These are phyloP conservation scores for Dryomyza anilis DNA, from an alignment of 2,888 invertebrate species.

Conservation along the genomic window DNA sequence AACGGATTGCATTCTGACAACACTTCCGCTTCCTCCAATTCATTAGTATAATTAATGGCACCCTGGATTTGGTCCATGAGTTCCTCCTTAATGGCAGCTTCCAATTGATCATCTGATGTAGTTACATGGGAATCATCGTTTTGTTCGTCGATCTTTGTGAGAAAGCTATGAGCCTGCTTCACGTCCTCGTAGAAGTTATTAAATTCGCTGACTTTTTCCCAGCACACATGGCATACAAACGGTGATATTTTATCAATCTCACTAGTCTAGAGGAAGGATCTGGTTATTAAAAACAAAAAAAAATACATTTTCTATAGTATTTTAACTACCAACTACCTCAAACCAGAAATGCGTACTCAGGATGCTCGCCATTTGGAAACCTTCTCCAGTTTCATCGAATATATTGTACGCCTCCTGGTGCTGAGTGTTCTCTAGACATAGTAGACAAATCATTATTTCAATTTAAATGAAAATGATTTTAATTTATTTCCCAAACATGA, in stretches of 20 bases:
- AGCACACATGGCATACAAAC: conserved; percentile 50
- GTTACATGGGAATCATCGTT: not conserved
- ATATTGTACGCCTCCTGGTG: conserved; percentile 52
- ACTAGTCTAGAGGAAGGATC: no score
- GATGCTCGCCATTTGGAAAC: conserved; percentile 47
- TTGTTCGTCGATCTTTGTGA: not conserved
- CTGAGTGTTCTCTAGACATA: conserved; percentile 51
- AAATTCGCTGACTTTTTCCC: conserved; percentile 49
- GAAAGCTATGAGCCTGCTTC: conserved; percentile 49
- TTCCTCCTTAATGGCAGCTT: conserved; percentile 31
- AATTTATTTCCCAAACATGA: no score
- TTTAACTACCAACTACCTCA: conserved; percentile 47
- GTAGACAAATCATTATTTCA: conserved; percentile 52
- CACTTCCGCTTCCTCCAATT: conserved; percentile 13
- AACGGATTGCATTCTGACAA: conserved; percentile 46
- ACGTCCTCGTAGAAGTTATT: conserved; percentile 49
- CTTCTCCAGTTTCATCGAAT: conserved; percentile 48
- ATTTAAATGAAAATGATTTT: not conserved
- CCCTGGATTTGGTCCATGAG: conserved; percentile 27
- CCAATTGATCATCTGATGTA: not conserved
- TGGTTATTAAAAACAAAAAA: no score
- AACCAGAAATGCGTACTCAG: conserved; percentile 59
- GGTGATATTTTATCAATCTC: conserved; percentile 50
- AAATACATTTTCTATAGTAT: not conserved
- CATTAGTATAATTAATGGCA: conserved; percentile 17